phyloP scores from a whole-genome alignment of 2,113 vertebrate genomes.

The Scartelaos histophorus region DNA sequence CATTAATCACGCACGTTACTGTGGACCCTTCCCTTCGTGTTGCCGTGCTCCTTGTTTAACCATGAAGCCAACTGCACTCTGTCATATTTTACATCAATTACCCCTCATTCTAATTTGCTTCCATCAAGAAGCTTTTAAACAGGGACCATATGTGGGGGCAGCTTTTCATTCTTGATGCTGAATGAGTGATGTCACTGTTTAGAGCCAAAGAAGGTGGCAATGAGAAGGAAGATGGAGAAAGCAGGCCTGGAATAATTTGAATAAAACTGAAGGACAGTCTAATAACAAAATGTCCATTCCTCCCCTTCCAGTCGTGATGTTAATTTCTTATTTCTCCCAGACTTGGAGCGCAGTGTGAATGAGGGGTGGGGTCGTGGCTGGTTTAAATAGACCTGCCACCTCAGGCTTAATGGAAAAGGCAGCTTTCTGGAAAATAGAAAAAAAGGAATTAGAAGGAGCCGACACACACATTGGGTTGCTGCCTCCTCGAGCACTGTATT shows the following conservation, averaged over 20 bases:
- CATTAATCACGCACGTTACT: conserved; percentile 98
- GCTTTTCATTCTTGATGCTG: conserved; percentile 64
- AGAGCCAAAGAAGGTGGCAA: conserved; percentile 37
- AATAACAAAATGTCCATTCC: conserved; percentile 91
- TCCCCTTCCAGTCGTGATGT: conserved; percentile 84
- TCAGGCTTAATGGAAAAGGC: conserved; percentile 98
- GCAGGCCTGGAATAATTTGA: conserved; percentile 68
- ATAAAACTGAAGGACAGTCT: conserved; percentile 88
- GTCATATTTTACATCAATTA: conserved; percentile 99
- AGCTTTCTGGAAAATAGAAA: conserved; percentile 99
- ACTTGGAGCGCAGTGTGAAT: conserved; percentile 88
- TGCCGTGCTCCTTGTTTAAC: conserved; percentile 86
- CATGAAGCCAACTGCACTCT: conserved; percentile 94
- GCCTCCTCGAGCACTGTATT: conserved; percentile 97
- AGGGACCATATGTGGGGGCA: conserved; percentile 89
- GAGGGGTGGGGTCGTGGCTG: conserved; percentile 93
- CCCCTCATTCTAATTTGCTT: conserved; percentile 93
- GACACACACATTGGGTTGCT: conserved; percentile 89
- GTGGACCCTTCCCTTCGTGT: conserved; percentile 67
- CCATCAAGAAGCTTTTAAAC: conserved; percentile 95
- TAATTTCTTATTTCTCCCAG: conserved; percentile 95
- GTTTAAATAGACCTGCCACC: conserved; percentile 99
- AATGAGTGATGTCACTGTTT: conserved; percentile 93
- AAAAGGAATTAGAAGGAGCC: conserved; percentile 96
- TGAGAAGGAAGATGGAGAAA: conserved; percentile 41